A percentile compares a stretch with the other conserved stretches of the same genome.
Conservation (phyloP, 2,888 invertebrate genomes). For the Trilocha varians region DNA sequence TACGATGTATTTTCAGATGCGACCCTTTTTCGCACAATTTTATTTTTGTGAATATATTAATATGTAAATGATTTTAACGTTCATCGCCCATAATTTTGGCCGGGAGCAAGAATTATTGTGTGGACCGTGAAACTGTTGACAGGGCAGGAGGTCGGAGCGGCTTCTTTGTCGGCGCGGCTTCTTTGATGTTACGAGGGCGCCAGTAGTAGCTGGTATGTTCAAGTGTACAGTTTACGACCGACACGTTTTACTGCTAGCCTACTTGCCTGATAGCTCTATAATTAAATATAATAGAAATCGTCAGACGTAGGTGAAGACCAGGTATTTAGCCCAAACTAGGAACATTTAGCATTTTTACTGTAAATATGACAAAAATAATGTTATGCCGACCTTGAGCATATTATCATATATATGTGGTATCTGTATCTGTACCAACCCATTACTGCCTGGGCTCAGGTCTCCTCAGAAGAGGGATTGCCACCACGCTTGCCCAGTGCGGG, state of each 20-base stretch:
- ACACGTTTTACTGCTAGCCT: slow-evolving; percentile 55
- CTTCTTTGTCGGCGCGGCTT: slow-evolving; percentile 50
- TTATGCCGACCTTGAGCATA: too few relatives aligned
- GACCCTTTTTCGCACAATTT: slow-evolving; percentile 23
- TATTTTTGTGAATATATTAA: slow-evolving; percentile 31
- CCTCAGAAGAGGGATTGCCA: too few relatives aligned
- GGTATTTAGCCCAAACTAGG: too few relatives aligned
- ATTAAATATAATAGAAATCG: too few relatives aligned
- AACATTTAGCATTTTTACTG: too few relatives aligned
- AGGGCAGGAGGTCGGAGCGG: slow-evolving; percentile 43
- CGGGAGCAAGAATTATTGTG: slow-evolving; percentile 48
- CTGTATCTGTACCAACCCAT: too few relatives aligned
- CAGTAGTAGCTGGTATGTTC: slow-evolving; percentile 44
- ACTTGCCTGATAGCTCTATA: slow-evolving; percentile 32
- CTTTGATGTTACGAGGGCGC: slow-evolving; percentile 65
- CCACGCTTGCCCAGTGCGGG: too few relatives aligned
- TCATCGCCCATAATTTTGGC: slow-evolving; percentile 56
- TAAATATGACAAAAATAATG: too few relatives aligned
- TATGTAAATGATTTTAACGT: slow-evolving; percentile 58
- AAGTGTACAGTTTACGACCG: slow-evolving; percentile 65
- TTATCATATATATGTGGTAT: too few relatives aligned
- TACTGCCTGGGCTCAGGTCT: too few relatives aligned
- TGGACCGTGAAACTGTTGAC: slow-evolving; percentile 65
- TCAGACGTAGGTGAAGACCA: too few relatives aligned
- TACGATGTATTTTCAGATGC: slow-evolving; percentile 28